Conservation (phyloP, 2,888 invertebrate species). For the Ophion ventricosus region DNA sequence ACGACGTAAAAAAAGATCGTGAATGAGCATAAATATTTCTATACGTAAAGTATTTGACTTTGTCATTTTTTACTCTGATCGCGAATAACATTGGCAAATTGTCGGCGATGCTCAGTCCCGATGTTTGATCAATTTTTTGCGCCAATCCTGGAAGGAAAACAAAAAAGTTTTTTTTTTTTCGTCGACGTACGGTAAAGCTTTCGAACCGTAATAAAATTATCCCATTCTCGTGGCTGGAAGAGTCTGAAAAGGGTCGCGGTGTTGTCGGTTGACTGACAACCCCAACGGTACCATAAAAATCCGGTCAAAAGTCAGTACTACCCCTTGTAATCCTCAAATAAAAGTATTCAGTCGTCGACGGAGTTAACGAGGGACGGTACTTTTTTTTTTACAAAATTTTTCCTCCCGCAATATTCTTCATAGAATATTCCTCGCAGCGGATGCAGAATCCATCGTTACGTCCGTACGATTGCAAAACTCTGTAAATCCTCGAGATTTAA, state of each 20-base stretch:
- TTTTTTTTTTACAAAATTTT: slow-evolving; percentile 31
- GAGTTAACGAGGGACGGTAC: slow-evolving; percentile 41
- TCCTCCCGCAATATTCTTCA: slow-evolving; percentile 2
- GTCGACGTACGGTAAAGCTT: slow-evolving; percentile 40
- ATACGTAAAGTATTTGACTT: slow-evolving; percentile 39
- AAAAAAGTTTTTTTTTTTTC: slow-evolving; percentile 25
- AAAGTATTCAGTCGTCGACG: slow-evolving; percentile 46
- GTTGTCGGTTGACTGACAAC: slow-evolving; percentile 61
- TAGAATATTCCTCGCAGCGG: not conserved
- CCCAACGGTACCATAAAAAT: slow-evolving; percentile 64
- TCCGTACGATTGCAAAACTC: slow-evolving; percentile 1
- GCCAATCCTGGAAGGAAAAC: slow-evolving; percentile 23
- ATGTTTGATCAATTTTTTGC: slow-evolving; percentile 25
- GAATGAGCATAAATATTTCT: slow-evolving; percentile 37
- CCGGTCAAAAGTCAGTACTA: slow-evolving; percentile 55
- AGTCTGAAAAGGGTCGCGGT: slow-evolving; percentile 52
- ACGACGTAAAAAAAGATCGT: slow-evolving; percentile 5
- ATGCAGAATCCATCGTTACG: not conserved
- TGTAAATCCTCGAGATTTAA: not conserved
- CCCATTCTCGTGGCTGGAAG: slow-evolving; percentile 50
- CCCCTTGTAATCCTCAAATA: slow-evolving; percentile 62
- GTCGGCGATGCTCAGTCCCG: slow-evolving; percentile 6
- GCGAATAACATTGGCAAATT: slow-evolving; percentile 1
- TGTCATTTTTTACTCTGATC: slow-evolving; percentile 10
- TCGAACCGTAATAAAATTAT: slow-evolving; percentile 65